Evolutionary conservation across 2,797 vertebrate genomes (phyloP).

Genomic region (Microctenopoma steveboyesi): DNA sequence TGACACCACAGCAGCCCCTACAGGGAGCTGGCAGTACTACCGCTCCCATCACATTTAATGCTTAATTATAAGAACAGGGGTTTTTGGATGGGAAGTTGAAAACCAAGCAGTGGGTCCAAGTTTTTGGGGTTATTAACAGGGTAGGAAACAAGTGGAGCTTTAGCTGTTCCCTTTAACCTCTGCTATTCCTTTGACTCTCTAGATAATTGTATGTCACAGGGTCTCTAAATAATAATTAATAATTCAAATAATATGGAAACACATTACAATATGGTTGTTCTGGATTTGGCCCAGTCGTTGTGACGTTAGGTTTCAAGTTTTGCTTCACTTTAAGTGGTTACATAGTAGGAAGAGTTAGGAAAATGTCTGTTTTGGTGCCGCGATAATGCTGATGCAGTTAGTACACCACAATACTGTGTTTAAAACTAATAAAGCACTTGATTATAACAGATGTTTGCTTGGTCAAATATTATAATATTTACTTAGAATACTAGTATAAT

Average conservation of each 20-base stretch:
- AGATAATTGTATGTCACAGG: constrained; percentile 3
- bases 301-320: neutral
- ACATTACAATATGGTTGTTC: neutral
- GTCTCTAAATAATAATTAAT: neutral
- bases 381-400: neutral
- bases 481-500: constrained; percentile 7
- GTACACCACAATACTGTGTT: neutral
- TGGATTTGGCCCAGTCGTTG: neutral
- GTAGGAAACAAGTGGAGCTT: neutral
- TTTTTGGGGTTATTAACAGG: constrained; percentile 23
- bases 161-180: neutral
- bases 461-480: neutral
- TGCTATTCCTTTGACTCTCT: neutral
- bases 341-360: neutral
- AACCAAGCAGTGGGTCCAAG: neutral
- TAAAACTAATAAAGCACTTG: neutral
- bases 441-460: neutral
- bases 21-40: constrained; percentile 38
- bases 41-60: constrained; percentile 1
- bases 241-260: neutral
- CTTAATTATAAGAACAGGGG: constrained; percentile 42
- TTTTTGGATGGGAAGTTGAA: constrained; percentile 8
- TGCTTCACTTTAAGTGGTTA: neutral
- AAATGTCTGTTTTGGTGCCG: neutral
- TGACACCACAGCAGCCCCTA: constrained; percentile 76